Conservation (phyloP, 2,797 vertebrate genomes). For the Scyliorhinus canicula region DNA sequence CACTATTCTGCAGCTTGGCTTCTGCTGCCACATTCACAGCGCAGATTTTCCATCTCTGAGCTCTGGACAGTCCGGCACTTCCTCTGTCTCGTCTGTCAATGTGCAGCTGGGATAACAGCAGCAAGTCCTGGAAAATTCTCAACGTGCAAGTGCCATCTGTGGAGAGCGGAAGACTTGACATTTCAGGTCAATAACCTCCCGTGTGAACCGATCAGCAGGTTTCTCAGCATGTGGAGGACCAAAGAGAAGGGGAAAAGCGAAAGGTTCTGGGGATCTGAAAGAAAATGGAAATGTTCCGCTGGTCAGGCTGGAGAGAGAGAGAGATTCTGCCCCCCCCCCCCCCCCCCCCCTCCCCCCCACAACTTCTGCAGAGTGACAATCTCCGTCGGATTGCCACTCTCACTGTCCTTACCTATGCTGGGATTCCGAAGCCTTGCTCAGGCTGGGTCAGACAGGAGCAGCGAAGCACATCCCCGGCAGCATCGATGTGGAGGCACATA, state of each 20-base stretch:
- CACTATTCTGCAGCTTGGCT: background rate
- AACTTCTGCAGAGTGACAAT: too few relatives aligned
- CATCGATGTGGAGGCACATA: too few relatives aligned
- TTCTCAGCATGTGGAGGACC: background rate
- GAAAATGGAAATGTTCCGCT: too few relatives aligned
- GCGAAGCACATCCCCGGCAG: too few relatives aligned
- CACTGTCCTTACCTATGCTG: too few relatives aligned
- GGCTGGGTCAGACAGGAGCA: too few relatives aligned
- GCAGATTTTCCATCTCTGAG: background rate
- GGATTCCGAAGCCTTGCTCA: too few relatives aligned
- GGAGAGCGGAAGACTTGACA: background rate
- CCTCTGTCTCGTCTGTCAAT: background rate
- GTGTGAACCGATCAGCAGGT: background rate
- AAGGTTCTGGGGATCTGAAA: background rate
- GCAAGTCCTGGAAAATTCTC: background rate
- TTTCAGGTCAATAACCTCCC: background rate
- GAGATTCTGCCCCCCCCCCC: too few relatives aligned
- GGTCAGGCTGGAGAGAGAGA: too few relatives aligned
- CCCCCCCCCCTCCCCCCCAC: too few relatives aligned
- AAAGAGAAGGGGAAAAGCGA: background rate
- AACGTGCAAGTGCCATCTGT: background rate
- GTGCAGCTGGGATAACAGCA: background rate
- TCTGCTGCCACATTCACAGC: background rate
- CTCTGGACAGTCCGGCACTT: background rate
- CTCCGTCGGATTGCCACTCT: too few relatives aligned